Evolutionary conservation across 2,113 vertebrate species (phyloP), one percentile per base, ranked within the genome.

Genomic region (Ivindomyrus marchei): DNA sequence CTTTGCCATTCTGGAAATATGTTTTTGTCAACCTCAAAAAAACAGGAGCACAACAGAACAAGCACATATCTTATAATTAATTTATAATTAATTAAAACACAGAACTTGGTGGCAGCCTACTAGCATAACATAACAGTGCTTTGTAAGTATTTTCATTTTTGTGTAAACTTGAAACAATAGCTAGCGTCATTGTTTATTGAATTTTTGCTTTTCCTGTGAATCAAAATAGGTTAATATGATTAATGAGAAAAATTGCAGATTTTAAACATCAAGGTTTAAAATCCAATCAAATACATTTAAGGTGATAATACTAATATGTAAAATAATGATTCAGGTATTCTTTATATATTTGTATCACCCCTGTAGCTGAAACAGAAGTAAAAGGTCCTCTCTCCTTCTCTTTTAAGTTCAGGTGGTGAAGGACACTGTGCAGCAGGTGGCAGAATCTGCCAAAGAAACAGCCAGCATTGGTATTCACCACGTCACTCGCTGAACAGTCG

Each of bases 341-440:
- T 11, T 66, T 31, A 8, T 31, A 31, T 13, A 31, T 66, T 27
- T 27, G n/a, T 11, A 66, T 10, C 58, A 27, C 58, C 58, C 70
- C 11, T 77, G 70, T 77, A 15, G 66, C 66, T 74, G 66, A 36
- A 39, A 36, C 70, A 39, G 70, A 77, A 77, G 15, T 77, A 7
- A 66, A 70, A 42, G 13, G 74, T 80, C 5, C 11, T 45, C 10
- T 66, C 88, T 42, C 92, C 42, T 50, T 94, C 84, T 92, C 62
- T 92, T 93, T 94, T 70, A 88, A 96, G 96, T 95, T 90, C 94
- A 95, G 88, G 94, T 94, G 92, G 94, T 95, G 90, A 94, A 96
- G 88, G 96, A 95, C 0, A 94, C 94, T 11, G 94, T 96, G 91
- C 95, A 96, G 92, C 95, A 96, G 95, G 95, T 96, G 94, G 95